Evolutionary conservation across 2,113 vertebrate species (phyloP), one percentile per base, ranked within the genome.

Genomic region (Urocynchramus pylzowi): DNA sequence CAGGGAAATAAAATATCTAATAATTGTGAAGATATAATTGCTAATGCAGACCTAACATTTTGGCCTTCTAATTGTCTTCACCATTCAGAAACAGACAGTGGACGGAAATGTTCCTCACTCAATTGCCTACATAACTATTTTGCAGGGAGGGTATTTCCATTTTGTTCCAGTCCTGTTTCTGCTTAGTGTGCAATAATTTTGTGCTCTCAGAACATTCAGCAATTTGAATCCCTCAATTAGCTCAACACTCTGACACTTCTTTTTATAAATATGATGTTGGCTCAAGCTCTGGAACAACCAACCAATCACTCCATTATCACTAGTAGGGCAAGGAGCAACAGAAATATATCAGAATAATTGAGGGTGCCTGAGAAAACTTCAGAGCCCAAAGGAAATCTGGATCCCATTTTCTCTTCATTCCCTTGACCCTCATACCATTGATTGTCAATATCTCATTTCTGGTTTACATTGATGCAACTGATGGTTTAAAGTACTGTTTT

Each of bases 251-350:
- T 81, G 27, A 93, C 70, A 75, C 78, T 87, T 86, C 47, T 79
- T 93, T 94, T 91, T 96, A 71, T 89, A 92, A 90, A 87, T 76
- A 87, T 1, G 17, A 44, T 50, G 49, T 61, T 94, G 83, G 86
- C 76, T 95, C 39, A 70, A 2, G 2, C n/a, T 50, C 60, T 90
- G 92, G 88, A 92, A 84, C 67, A 92, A 59, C 44, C 74, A 88
- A 79, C 35, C 28, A 2, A 89, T 89, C 87, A 87, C 65, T 95
- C 67, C 73, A 94, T 96, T 96, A 91, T 93, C 92, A 82, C 94
- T 45, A 49, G 37, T 6, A 93, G 92, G 93, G 85, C 70, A 97
- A 94, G 64, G 92, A 85, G 59, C 76, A 96, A 78, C 47, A 88
- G 54, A 97, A 95, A 84, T 56, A 69, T 56, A 91, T 60, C 63